These are phyloP conservation scores for Lophura swinhoii DNA, from an alignment of 2,797 vertebrate species.

Conservation along the genomic window DNA sequence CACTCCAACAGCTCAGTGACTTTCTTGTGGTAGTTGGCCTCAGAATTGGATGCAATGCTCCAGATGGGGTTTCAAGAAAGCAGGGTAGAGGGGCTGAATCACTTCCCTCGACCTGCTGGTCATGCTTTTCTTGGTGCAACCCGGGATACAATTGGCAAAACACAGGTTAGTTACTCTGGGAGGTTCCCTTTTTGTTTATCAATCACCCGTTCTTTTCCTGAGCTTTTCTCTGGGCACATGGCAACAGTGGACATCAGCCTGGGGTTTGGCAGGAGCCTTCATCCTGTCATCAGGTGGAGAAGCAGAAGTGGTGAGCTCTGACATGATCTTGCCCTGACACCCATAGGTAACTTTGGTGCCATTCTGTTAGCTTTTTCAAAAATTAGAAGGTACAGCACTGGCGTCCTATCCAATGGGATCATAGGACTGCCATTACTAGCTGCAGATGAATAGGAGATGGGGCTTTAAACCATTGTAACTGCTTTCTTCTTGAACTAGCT, in stretches of 20 bases:
- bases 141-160: too few relatives aligned
- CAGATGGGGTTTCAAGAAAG: too few relatives aligned
- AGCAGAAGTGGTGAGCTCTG: background rate
- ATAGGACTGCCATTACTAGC: background rate
- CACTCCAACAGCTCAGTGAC: too few relatives aligned
- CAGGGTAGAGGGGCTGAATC: too few relatives aligned
- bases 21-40: too few relatives aligned
- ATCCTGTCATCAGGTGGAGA: background rate
- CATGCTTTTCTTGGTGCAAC: too few relatives aligned
- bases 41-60: too few relatives aligned
- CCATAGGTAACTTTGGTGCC: background rate
- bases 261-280: background rate
- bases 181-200: background rate
- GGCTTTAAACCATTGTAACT: background rate
- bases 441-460: background rate
- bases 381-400: background rate
- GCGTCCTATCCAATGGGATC: background rate
- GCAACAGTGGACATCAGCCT: rapidly evolving
- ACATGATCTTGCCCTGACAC: background rate
- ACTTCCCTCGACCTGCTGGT: too few relatives aligned
- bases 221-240: background rate
- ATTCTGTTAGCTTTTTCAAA: background rate
- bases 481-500: background rate
- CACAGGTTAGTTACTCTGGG: background rate
- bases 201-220: rapidly evolving